A percentile compares a stretch with the other conserved stretches of the same genome.
phyloP scores from a whole-genome alignment of 1,140 invertebrate species.

The Tenebrio molitor region DNA sequence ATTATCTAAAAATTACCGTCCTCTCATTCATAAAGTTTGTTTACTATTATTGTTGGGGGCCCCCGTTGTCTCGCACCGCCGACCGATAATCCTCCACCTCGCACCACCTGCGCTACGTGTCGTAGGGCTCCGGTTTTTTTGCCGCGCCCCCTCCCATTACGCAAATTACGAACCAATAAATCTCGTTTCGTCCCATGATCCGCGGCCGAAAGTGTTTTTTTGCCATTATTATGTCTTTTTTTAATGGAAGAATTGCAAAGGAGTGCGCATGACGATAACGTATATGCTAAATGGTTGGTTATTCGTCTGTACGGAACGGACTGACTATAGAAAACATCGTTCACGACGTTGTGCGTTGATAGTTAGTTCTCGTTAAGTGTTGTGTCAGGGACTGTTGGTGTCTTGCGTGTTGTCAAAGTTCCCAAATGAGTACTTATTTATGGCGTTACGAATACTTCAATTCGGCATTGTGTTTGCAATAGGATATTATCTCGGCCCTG shows the following conservation, averaged over 20 bases:
- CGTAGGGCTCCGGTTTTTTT: no score
- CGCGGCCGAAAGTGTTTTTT: not conserved
- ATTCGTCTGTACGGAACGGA: slow-evolving; percentile 3
- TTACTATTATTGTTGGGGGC: no score
- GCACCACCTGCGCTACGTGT: no score
- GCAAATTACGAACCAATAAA: no score
- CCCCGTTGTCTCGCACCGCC: not conserved
- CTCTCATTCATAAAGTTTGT: no score
- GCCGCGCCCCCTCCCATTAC: not conserved
- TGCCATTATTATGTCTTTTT: not conserved
- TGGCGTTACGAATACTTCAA: slow-evolving; percentile 59
- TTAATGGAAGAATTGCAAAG: slow-evolving; percentile 20
- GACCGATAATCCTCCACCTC: not conserved
- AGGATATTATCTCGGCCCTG: slow-evolving; percentile 53
- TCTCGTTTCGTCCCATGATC: not conserved
- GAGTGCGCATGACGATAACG: slow-evolving; percentile 11
- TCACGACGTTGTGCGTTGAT: not conserved
- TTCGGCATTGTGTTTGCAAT: slow-evolving; percentile 59
- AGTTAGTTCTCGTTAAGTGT: slow-evolving; percentile 10
- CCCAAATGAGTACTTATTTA: slow-evolving; percentile 60
- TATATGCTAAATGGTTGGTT: slow-evolving; percentile 29
- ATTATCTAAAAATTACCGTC: no score
- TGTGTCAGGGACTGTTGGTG: slow-evolving; percentile 24
- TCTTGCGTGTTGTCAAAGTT: slow-evolving; percentile 48
- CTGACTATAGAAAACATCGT: slow-evolving; percentile 9